phyloP scores from a whole-genome alignment of 2,888 invertebrate genomes.

The Deroplatys truncata region DNA sequence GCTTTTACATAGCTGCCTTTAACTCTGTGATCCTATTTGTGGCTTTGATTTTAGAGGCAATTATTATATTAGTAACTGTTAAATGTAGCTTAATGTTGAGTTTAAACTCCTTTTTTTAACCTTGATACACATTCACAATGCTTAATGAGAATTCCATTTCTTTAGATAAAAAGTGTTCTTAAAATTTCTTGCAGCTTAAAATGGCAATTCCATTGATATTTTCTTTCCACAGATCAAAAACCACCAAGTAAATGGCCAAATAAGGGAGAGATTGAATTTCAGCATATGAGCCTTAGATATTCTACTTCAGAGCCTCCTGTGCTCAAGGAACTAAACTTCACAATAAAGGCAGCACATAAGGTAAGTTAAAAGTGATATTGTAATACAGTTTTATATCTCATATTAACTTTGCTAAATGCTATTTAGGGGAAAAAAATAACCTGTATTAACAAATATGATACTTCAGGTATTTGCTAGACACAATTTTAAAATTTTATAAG shows the following conservation, averaged over 20 bases:
- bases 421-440: no score
- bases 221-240: constrained; percentile 14
- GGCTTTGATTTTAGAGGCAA: no score
- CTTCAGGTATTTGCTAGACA: no score
- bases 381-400: background rate
- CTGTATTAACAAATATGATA: no score
- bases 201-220: background rate
- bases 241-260: constrained; percentile 57
- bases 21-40: background rate
- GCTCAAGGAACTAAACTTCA: constrained; percentile 66
- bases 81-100: no score
- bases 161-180: background rate
- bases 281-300: constrained; percentile 61
- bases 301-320: constrained; percentile 60
- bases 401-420: background rate
- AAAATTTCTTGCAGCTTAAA: background rate
- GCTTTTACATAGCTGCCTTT: background rate
- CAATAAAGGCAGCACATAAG: constrained; percentile 65
- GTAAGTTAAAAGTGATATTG: constrained; percentile 41
- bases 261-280: constrained; percentile 59
- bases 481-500: no score
- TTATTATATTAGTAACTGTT: no score
- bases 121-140: no score
- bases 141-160: no score
- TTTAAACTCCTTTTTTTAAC: no score